Evolutionary conservation across 2,888 invertebrate genomes (phyloP).

Genomic region (Parelbella ahira): DNA sequence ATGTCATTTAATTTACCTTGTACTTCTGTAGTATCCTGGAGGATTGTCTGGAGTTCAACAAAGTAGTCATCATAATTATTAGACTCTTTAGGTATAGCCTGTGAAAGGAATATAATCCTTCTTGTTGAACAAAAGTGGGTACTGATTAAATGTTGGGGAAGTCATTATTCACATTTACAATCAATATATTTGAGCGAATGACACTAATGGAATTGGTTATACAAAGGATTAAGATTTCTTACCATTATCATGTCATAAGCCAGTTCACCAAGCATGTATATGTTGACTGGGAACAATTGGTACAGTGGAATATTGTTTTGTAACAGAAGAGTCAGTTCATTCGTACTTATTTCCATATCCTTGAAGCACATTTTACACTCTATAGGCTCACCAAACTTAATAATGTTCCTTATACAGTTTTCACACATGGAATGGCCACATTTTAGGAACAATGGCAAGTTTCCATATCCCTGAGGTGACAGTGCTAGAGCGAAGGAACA

Average conservation of each 20-base stretch:
- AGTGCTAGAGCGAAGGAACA: too few species aligned
- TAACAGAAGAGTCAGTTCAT: conserved; percentile 37
- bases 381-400: conserved; percentile 60
- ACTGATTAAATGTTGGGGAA: too few species aligned
- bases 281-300: conserved; percentile 58
- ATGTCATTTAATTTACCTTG: conserved; percentile 46
- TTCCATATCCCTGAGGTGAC: conserved; percentile 40
- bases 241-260: conserved; percentile 48
- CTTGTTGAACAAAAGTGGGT: too few species aligned
- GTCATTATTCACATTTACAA: too few species aligned
- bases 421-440: conserved; percentile 87
- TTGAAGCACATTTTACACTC: conserved; percentile 72
- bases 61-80: conserved; percentile 39
- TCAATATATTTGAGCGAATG: too few species aligned
- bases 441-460: conserved; percentile 80
- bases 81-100: conserved; percentile 29
- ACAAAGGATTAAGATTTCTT: conserved; percentile 17
- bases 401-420: conserved; percentile 73
- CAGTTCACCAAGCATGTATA: conserved; percentile 61
- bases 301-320: conserved; percentile 45
- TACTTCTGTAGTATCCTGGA: conserved; percentile 41
- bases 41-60: conserved; percentile 49
- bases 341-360: conserved; percentile 43
- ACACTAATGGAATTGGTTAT: too few species aligned
- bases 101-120: too few species aligned